These are phyloP conservation scores for Pantherophis guttatus DNA, from an alignment of 2,113 vertebrate genomes.

Conservation along the genomic window DNA sequence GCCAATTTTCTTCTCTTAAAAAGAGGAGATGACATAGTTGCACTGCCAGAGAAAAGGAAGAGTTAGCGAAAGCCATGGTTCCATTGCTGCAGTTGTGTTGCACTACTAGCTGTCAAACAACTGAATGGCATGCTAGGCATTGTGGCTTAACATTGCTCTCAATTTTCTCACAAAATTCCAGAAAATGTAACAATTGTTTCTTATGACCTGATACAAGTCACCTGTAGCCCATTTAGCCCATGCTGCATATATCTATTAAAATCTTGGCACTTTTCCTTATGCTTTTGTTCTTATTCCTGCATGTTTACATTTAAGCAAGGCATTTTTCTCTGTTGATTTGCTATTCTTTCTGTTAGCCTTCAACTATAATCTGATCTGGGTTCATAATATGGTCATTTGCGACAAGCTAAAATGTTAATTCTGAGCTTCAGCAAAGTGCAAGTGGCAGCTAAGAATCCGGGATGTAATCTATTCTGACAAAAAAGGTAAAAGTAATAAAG, in stretches of 20 bases:
- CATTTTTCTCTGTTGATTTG: background rate
- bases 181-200: background rate
- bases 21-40: background rate
- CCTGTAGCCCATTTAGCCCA: background rate
- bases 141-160: background rate
- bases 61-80: background rate
- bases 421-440: conserved; percentile 4
- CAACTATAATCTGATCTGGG: conserved; percentile 29
- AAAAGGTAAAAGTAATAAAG: background rate
- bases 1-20: background rate
- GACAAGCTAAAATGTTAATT: background rate
- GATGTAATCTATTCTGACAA: conserved; percentile 8
- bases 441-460: background rate
- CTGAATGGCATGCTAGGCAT: background rate
- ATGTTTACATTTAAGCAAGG: conserved; percentile 40
- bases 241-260: conserved; percentile 8
- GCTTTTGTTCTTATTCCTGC: conserved; percentile 28
- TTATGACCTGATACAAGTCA: background rate
- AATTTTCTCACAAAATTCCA: background rate
- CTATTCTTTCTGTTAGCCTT: conserved; percentile 30
- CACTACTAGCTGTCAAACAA: background rate
- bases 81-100: background rate
- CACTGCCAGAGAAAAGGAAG: background rate
- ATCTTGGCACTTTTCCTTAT: conserved; percentile 16
- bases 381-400: conserved; percentile 22